Evolutionary conservation across 2,888 invertebrate species (phyloP), one percentile per base, ranked within the genome.

Genomic region (Athrips mouffetella): DNA sequence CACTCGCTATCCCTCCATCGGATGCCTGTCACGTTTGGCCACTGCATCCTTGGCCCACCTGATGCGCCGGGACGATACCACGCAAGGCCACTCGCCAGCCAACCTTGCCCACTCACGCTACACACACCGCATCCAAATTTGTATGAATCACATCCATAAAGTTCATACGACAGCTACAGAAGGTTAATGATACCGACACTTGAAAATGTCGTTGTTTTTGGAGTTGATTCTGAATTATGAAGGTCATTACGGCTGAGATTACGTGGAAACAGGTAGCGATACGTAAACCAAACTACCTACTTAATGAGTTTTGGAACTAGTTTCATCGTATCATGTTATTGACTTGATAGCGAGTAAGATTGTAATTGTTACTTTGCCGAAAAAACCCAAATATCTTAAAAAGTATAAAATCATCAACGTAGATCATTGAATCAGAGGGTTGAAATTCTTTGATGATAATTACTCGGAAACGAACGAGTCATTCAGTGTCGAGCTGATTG

Each of bases 51-150:
- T 81, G 80, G 80, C 80, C 80, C 61, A 68, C 62, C 71, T 71
- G 73, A 70, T 73, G 73, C 65, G 59, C 62, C 63, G 67, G 70
- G 63, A 60, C 67, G 70, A 72, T 71, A 72, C 67, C 57, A 55
- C 65, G 64, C 80, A 79, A 85, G 86, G 85, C 73, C 77, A 65
- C 52, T 57, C 56, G 50, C 65, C 67, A 75, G 70, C 85, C 84
- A 75, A 70, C 85, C 84, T 83, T 79, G 70, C 16, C 15, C 8
- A 20, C 37, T n/a, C n/a, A 3, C 37, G 18, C 27, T 59, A 79
- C 80, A 80, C 80, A 62, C 54, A 59, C 50, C 63, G 82, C 80
- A 82, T 82, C 82, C 80, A 73, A 82, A 82, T 73, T 70, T 54
- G 65, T 62, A 63, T 77, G 73, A 72, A 69, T 78, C 78, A 78